Evolutionary conservation across 2,888 invertebrate genomes (phyloP).

Genomic region (Agrotis segetum): DNA sequence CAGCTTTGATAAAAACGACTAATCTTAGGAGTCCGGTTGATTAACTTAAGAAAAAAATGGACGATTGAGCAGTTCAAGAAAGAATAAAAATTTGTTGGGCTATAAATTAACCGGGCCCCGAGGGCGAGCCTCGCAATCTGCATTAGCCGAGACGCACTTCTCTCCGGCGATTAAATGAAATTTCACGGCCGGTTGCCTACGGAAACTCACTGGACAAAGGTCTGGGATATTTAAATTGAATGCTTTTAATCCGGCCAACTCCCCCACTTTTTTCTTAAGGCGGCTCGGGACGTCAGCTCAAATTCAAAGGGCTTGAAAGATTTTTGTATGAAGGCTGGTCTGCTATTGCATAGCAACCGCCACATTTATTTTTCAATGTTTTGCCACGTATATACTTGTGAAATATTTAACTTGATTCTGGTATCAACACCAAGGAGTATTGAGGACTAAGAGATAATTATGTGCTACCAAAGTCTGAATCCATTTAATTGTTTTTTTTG

Average conservation of each 20-base stretch:
- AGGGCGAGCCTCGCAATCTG: conserved; percentile 86
- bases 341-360: no score
- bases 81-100: conserved; percentile 89
- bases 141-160: conserved; percentile 89
- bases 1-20: conserved; percentile 69
- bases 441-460: no score
- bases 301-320: no score
- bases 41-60: conserved; percentile 76
- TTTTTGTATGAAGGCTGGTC: no score
- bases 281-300: conserved; percentile 7
- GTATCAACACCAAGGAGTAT: no score
- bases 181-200: conserved; percentile 88
- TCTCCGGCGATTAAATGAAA: conserved; percentile 89
- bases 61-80: conserved; percentile 86
- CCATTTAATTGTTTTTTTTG: no score
- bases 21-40: conserved; percentile 68
- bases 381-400: no score
- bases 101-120: conserved; percentile 87
- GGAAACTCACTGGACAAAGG: conserved; percentile 87
- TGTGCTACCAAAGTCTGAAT: no score
- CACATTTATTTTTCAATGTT: no score
- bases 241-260: conserved; percentile 84
- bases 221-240: conserved; percentile 88
- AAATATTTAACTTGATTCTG: no score
- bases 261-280: conserved; percentile 75